phyloP scores from a whole-genome alignment of 2,888 invertebrate genomes.

The Axea sp. region DNA sequence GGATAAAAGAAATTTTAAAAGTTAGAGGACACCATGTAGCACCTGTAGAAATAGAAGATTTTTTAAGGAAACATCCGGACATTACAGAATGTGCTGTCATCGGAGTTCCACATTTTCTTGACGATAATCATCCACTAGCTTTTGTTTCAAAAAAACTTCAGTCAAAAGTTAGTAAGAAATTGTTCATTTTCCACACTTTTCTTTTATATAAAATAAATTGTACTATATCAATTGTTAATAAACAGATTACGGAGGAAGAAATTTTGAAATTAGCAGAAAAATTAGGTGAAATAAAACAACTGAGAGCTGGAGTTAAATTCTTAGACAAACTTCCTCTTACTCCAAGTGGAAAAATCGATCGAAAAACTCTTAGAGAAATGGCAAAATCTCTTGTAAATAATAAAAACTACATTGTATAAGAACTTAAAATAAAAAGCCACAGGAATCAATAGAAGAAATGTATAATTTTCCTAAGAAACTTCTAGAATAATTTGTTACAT shows the following conservation, averaged over 20 bases:
- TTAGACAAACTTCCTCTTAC: conserved; percentile 69
- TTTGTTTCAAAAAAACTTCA: conserved; percentile 66
- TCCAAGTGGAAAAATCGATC: conserved; percentile 68
- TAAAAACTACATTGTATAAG: conserved; percentile 11
- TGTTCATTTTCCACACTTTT: not conserved
- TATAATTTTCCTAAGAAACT: too few relatives aligned
- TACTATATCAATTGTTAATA: too few relatives aligned
- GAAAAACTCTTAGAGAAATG: conserved; percentile 65
- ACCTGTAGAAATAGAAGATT: conserved; percentile 71
- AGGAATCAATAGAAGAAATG: too few relatives aligned
- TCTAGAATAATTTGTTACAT: too few relatives aligned
- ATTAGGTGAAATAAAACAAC: conserved; percentile 66
- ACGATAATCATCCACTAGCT: conserved; percentile 72
- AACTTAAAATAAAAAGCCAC: too few relatives aligned
- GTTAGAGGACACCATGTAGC: conserved; percentile 71
- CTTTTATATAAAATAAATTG: not conserved
- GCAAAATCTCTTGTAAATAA: conserved; percentile 48
- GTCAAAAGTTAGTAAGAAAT: conserved; percentile 61
- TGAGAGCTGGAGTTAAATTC: conserved; percentile 72
- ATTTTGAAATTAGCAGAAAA: conserved; percentile 65
- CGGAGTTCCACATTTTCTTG: conserved; percentile 67
- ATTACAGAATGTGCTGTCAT: conserved; percentile 73
- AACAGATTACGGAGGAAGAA: conserved; percentile 71
- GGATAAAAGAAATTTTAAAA: conserved; percentile 74
- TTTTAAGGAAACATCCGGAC: conserved; percentile 67